These are phyloP conservation scores for Lasioglossum baleicum DNA, from an alignment of 1,140 invertebrate species.

Conservation along the genomic window DNA sequence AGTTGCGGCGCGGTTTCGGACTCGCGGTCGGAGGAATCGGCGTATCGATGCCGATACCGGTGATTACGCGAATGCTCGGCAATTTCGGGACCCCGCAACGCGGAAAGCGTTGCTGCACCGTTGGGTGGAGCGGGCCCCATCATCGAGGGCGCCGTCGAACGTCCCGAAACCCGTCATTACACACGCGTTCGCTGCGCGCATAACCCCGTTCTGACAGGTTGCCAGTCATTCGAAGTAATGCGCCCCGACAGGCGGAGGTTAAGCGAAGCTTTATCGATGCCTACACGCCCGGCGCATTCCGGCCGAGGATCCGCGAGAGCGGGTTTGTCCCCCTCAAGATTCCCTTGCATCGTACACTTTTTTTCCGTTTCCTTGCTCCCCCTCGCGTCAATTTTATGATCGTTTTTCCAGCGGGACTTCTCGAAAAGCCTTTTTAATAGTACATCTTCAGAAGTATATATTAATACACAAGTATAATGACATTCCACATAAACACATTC, in stretches of 20 bases:
- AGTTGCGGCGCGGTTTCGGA: constrained; percentile 5
- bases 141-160: constrained; percentile 56
- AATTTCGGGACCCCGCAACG: constrained; percentile 56
- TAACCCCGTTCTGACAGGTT: constrained; percentile 62
- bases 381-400: too few relatives aligned
- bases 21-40: constrained; percentile 10
- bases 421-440: too few relatives aligned
- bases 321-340: neutral
- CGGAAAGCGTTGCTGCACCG: neutral
- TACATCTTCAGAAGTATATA: too few relatives aligned
- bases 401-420: too few relatives aligned
- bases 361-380: too few relatives aligned
- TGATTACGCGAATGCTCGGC: constrained; percentile 63
- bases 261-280: constrained; percentile 57
- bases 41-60: constrained; percentile 62
- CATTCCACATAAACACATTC: too few relatives aligned
- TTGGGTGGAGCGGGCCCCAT: constrained; percentile 48
- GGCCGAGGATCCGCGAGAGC: neutral
- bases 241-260: constrained; percentile 53
- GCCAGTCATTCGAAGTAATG: constrained; percentile 68
- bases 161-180: constrained; percentile 71
- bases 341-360: too few relatives aligned
- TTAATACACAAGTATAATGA: too few relatives aligned
- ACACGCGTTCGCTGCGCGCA: constrained; percentile 59
- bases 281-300: constrained; percentile 20